Conservation (phyloP, 2,888 invertebrate genomes). For the Polia nebulosa region DNA sequence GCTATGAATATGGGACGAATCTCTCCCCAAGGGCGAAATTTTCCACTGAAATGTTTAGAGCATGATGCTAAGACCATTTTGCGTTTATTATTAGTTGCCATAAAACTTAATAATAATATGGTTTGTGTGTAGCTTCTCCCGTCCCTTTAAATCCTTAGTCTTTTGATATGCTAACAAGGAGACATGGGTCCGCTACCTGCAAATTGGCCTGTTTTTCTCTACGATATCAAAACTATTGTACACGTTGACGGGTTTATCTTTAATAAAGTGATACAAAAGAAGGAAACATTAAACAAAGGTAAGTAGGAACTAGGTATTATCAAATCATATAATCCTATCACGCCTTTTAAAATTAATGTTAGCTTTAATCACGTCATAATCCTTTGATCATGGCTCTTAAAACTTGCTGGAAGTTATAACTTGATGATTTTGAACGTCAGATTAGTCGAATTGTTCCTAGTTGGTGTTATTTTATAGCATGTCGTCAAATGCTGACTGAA, state of each 20-base stretch:
- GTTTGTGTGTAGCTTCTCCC: background rate
- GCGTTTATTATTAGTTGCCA: too few species aligned
- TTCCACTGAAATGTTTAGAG: background rate
- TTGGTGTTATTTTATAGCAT: background rate
- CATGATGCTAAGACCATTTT: background rate
- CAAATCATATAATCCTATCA: background rate
- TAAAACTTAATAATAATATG: background rate
- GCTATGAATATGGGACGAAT: slow-evolving; percentile 3
- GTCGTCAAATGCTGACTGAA: background rate
- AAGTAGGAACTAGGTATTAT: background rate
- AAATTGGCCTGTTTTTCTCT: background rate
- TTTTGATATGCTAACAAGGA: background rate
- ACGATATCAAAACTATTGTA: background rate
- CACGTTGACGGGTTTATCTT: background rate
- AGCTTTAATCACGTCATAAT: slow-evolving; percentile 1
- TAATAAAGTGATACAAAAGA: too few species aligned
- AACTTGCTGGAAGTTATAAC: background rate
- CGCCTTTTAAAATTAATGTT: background rate
- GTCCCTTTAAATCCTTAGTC: background rate
- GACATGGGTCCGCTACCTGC: background rate
- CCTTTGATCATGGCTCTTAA: background rate
- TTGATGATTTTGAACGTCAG: background rate
- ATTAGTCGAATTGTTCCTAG: background rate
- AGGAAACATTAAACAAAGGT: background rate
- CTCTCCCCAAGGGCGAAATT: background rate